phyloP scores from a whole-genome alignment of 2,888 invertebrate genomes.

The Sinelater perroti region DNA sequence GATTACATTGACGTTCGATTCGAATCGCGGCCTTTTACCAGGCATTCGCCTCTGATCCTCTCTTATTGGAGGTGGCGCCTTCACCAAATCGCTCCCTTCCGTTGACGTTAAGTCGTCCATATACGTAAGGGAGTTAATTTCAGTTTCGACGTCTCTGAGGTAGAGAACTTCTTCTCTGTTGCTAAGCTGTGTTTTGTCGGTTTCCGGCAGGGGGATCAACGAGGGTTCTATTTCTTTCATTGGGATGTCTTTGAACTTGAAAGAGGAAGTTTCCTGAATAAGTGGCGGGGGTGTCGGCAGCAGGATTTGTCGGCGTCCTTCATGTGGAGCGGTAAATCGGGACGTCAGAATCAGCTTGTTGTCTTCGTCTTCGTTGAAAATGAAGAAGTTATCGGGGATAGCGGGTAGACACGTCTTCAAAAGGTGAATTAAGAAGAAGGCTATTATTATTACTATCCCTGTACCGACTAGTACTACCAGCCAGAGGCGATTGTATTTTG shows the following conservation, averaged over 20 bases:
- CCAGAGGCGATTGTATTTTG: conserved; percentile 23
- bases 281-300: background rate
- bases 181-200: background rate
- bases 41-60: background rate
- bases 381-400: conserved; percentile 35
- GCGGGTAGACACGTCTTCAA: conserved; percentile 24
- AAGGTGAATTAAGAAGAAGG: conserved; percentile 16
- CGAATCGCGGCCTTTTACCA: background rate
- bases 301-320: background rate
- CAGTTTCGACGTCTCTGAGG: too few relatives aligned
- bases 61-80: background rate
- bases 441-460: conserved; percentile 15
- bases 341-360: conserved; percentile 28
- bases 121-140: background rate
- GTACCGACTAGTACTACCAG: conserved; percentile 10
- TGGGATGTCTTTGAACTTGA: conserved; percentile 15
- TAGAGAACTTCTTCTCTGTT: too few relatives aligned
- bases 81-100: background rate
- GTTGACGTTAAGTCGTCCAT: background rate
- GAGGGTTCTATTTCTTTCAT: too few relatives aligned
- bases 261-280: background rate
- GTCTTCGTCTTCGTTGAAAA: conserved; percentile 36
- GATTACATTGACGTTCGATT: conserved; percentile 7
- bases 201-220: background rate
- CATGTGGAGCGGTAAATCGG: background rate